Conservation (phyloP, 2,888 invertebrate genomes). For the Ormyrus nitidulus region DNA sequence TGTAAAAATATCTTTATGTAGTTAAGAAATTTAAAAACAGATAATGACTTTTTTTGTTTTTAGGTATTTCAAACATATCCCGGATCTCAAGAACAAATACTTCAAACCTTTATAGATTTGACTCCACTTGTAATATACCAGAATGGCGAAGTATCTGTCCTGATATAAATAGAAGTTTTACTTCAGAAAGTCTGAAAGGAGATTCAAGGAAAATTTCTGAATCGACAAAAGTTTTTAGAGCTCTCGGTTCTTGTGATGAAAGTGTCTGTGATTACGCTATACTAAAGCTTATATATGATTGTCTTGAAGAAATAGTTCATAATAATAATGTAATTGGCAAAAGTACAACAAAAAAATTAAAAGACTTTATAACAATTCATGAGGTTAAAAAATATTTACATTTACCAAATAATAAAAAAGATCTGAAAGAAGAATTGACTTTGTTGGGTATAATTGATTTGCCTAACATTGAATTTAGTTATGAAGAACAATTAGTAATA, state of each 20-base stretch:
- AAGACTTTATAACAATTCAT: conserved; percentile 61
- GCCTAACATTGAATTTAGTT: conserved; percentile 66
- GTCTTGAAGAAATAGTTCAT: conserved; percentile 60
- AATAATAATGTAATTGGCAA: conserved; percentile 55
- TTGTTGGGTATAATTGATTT: conserved; percentile 68
- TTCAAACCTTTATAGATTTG: conserved; percentile 58
- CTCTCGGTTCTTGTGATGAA: conserved; percentile 62
- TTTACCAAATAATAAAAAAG: conserved; percentile 60
- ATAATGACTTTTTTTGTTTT: conserved; percentile 16
- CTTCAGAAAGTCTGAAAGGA: conserved; percentile 42
- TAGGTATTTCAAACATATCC: conserved; percentile 67
- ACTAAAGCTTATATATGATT: conserved; percentile 65
- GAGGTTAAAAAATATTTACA: conserved; percentile 65
- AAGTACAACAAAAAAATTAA: conserved; percentile 62
- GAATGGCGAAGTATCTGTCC: conserved; percentile 54
- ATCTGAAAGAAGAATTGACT: conserved; percentile 61
- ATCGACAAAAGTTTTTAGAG: conserved; percentile 57
- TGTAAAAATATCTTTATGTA: background rate
- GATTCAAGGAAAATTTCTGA: conserved; percentile 51
- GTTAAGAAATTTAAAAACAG: background rate
- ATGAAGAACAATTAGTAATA: conserved; percentile 69
- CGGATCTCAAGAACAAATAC: conserved; percentile 64
- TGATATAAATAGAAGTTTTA: conserved; percentile 52
- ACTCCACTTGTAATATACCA: conserved; percentile 59
- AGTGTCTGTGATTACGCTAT: conserved; percentile 62